Percentiles rank a stretch among this genome's conserved stretches.
These are phyloP conservation scores for Cacatua alba DNA, from an alignment of 2,113 vertebrate species.

Conservation along the genomic window DNA sequence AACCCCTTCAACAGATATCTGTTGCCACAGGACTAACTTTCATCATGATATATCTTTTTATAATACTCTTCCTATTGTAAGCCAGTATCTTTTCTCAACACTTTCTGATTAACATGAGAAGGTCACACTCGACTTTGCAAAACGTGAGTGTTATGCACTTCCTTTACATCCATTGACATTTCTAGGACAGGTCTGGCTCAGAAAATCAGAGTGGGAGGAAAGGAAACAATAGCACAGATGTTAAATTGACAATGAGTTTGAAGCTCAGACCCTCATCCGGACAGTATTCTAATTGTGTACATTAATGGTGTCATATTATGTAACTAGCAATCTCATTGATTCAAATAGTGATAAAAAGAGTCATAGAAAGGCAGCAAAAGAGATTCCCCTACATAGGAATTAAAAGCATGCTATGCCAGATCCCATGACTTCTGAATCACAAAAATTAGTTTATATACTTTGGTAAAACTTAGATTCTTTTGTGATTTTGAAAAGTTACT, in stretches of 20 bases:
- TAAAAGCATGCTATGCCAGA: background rate
- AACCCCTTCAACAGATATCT: background rate
- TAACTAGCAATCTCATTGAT: background rate
- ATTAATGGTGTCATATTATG: background rate
- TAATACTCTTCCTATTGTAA: background rate
- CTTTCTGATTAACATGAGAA: background rate
- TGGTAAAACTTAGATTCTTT: background rate
- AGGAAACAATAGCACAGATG: background rate
- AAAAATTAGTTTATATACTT: background rate
- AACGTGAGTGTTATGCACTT: background rate
- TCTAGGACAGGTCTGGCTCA: background rate
- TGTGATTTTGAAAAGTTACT: background rate
- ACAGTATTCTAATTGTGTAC: background rate
- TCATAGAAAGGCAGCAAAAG: background rate
- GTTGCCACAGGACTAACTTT: background rate
- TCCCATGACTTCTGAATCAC: background rate
- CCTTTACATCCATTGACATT: background rate
- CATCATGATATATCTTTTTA: background rate
- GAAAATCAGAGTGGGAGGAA: background rate
- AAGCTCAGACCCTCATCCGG: background rate
- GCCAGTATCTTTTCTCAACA: background rate
- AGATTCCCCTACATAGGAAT: background rate
- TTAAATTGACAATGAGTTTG: background rate
- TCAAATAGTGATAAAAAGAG: background rate
- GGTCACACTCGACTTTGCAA: background rate